phyloP scores from a whole-genome alignment of 2,888 invertebrate species.

The Pyrocoelia pectoralis region DNA sequence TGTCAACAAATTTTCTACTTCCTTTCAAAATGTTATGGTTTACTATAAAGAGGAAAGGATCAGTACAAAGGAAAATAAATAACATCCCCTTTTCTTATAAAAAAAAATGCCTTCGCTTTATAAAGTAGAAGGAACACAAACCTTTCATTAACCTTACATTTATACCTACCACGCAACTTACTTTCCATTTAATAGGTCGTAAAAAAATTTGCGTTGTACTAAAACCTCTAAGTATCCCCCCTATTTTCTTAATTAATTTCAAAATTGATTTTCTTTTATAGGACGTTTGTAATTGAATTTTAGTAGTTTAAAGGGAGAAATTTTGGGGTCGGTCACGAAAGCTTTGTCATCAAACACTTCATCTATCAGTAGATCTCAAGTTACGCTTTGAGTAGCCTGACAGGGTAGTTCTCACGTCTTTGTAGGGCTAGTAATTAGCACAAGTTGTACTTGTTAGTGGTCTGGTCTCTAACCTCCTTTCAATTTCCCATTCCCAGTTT shows the following conservation, averaged over 20 bases:
- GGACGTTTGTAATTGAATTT: conserved; percentile 6
- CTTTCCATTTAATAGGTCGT: background rate
- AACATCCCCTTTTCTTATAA: conserved; percentile 34
- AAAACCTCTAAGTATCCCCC: background rate
- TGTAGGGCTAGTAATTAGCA: conserved; percentile 30
- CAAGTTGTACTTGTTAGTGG: conserved; percentile 35
- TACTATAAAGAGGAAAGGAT: conserved; percentile 24
- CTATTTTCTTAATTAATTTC: conserved; percentile 4
- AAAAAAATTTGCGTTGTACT: background rate
- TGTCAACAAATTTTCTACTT: conserved; percentile 23
- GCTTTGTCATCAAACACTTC: conserved; percentile 22
- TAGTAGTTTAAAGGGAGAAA: conserved; percentile 1
- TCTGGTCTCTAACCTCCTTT: conserved; percentile 29
- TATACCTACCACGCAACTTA: no score
- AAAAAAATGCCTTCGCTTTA: background rate
- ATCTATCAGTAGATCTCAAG: conserved; percentile 22
- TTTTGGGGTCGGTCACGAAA: conserved; percentile 2
- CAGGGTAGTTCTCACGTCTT: conserved; percentile 23
- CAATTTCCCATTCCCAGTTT: conserved; percentile 24
- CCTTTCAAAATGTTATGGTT: background rate
- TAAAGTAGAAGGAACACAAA: no score
- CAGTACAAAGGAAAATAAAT: conserved; percentile 40
- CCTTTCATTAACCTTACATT: no score
- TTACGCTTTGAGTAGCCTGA: conserved; percentile 19
- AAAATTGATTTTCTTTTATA: conserved; percentile 8